Conservation (phyloP, 1,140 invertebrate genomes). For the Zaprionus vittiger region DNA sequence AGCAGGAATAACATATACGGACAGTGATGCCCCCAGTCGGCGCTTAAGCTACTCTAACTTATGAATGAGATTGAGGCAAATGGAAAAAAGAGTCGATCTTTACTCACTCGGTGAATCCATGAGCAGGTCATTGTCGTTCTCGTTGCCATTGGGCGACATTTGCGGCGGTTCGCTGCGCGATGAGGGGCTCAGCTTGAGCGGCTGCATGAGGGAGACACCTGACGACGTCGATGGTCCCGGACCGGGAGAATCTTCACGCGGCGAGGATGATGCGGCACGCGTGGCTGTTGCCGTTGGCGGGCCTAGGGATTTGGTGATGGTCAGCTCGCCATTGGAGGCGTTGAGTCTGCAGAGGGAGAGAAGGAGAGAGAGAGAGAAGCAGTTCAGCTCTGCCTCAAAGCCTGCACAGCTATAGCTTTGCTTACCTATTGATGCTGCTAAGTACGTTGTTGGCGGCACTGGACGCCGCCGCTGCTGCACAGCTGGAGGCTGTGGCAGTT, state of each 20-base stretch:
- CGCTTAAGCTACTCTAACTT: conserved; percentile 6
- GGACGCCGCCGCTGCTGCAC: conserved; percentile 47
- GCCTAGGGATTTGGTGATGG: conserved; percentile 90
- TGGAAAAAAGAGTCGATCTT: conserved; percentile 76
- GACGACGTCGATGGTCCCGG: conserved; percentile 75
- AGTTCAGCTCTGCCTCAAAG: background rate
- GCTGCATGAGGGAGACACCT: conserved; percentile 65
- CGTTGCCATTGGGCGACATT: conserved; percentile 86
- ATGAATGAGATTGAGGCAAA: background rate
- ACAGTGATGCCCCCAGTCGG: background rate
- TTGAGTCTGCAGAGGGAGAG: conserved; percentile 86
- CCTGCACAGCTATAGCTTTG: background rate
- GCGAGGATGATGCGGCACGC: conserved; percentile 87
- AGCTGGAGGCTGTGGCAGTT: conserved; percentile 34
- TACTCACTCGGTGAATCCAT: conserved; percentile 93
- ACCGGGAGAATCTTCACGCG: conserved; percentile 69
- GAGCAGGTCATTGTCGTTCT: conserved; percentile 88
- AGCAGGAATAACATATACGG: too few species aligned
- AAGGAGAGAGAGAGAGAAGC: background rate
- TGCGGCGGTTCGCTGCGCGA: conserved; percentile 76
- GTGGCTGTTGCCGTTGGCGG: conserved; percentile 85
- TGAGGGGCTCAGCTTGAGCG: conserved; percentile 74
- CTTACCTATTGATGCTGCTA: conserved; percentile 85
- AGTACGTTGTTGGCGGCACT: conserved; percentile 83
- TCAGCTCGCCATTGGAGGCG: conserved; percentile 90